Evolutionary conservation across 2,888 invertebrate species (phyloP).

Genomic region (Dicranocentrus wangi): DNA sequence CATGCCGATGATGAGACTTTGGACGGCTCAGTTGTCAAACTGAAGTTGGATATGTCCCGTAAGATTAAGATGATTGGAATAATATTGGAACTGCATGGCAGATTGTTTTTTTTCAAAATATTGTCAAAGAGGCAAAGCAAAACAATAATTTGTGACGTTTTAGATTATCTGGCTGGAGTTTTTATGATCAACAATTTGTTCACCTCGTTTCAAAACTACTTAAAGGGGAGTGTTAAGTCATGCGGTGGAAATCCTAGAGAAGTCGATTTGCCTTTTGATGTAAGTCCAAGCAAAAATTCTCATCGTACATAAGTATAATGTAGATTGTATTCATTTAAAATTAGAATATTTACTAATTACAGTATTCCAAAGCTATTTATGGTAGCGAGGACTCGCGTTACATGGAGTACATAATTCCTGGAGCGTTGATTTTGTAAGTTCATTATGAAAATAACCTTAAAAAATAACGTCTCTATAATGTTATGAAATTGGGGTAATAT

Average conservation of each 20-base stretch:
- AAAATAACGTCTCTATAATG: no score
- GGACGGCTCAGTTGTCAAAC: slow-evolving; percentile 41
- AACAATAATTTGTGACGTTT: neutral
- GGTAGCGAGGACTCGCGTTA: slow-evolving; percentile 47
- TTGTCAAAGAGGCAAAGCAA: no score
- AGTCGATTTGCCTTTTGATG: slow-evolving; percentile 53
- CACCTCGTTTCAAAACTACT: slow-evolving; percentile 40
- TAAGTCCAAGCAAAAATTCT: slow-evolving; percentile 15
- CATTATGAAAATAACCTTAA: neutral
- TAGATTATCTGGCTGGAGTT: slow-evolving; percentile 52
- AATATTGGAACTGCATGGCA: neutral
- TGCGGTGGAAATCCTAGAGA: slow-evolving; percentile 44
- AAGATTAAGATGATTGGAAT: neutral
- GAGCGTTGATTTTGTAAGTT: slow-evolving; percentile 58
- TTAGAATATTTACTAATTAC: slow-evolving; percentile 5
- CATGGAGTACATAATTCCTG: slow-evolving; percentile 61
- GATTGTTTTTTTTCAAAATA: no score
- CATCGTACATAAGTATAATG: neutral
- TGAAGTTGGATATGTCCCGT: slow-evolving; percentile 52
- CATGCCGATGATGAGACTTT: slow-evolving; percentile 44
- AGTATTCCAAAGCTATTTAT: slow-evolving; percentile 31
- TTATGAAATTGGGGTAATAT: neutral
- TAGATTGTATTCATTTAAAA: neutral
- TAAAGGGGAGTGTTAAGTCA: slow-evolving; percentile 31
- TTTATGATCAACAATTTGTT: slow-evolving; percentile 55